These are phyloP conservation scores for Leucophora obtusa DNA, from an alignment of 2,888 invertebrate genomes.

Conservation along the genomic window DNA sequence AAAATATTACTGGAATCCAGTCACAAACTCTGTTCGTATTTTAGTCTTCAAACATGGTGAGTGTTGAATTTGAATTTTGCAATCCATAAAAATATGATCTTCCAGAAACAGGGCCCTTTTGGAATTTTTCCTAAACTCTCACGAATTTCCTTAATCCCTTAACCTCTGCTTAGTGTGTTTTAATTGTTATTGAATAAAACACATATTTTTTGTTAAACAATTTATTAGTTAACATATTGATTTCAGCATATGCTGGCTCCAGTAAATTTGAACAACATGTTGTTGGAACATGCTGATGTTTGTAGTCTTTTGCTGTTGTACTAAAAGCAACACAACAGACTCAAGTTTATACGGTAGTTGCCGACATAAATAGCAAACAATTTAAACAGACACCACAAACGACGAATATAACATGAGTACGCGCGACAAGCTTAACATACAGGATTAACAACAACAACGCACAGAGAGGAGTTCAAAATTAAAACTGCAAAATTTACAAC, in stretches of 20 bases:
- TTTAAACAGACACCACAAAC: constrained; percentile 70
- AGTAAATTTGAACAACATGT: constrained; percentile 57
- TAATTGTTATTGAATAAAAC: constrained; percentile 61
- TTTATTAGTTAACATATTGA: constrained; percentile 79
- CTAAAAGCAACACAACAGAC: not conserved
- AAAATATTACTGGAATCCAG: too few species aligned
- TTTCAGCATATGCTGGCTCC: constrained; percentile 75
- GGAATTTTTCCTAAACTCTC: not conserved
- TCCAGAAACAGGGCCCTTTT: constrained; percentile 5
- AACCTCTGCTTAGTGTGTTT: constrained; percentile 25
- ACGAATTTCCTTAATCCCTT: not conserved
- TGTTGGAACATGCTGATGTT: constrained; percentile 63
- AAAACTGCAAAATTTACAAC: constrained; percentile 32
- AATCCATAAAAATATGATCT: too few species aligned
- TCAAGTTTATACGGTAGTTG: constrained; percentile 77
- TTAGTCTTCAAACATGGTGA: too few species aligned
- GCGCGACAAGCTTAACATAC: constrained; percentile 56
- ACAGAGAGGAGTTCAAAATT: too few species aligned
- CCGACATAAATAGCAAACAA: constrained; percentile 79
- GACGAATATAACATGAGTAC: constrained; percentile 53
- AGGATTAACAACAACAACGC: constrained; percentile 47
- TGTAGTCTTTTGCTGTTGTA: not conserved
- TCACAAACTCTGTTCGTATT: too few species aligned
- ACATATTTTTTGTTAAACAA: constrained; percentile 69
- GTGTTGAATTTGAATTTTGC: too few species aligned